A percentile compares a stretch with the other conserved stretches of the same genome.
Conservation (phyloP, 2,797 vertebrate genomes). For the Diplodus puntazzo region DNA sequence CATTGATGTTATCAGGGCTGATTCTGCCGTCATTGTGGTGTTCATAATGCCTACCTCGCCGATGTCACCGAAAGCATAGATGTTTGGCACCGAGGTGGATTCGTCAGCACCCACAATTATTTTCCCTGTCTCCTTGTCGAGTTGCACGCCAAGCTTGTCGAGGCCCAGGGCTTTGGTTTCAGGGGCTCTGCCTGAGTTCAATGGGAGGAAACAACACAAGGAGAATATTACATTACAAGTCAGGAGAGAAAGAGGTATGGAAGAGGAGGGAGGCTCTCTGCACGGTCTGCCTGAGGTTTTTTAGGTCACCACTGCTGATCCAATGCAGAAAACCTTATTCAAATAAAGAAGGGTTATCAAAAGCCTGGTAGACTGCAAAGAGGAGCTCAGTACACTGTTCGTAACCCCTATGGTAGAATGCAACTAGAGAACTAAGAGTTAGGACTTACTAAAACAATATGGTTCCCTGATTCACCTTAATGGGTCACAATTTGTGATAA, state of each 20-base stretch:
- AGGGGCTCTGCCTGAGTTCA: conserved; percentile 89
- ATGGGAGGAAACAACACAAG: conserved; percentile 36
- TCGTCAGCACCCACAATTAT: conserved; percentile 90
- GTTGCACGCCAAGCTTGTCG: conserved; percentile 85
- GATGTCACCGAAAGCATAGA: conserved; percentile 95
- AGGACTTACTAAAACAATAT: not conserved
- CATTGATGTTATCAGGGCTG: not conserved
- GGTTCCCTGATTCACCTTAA: not conserved
- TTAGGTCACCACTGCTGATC: not conserved
- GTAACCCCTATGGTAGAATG: not conserved
- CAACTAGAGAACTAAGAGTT: not conserved
- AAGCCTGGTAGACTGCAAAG: not conserved
- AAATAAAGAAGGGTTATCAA: not conserved
- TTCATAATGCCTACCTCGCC: conserved; percentile 85
- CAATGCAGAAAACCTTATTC: not conserved
- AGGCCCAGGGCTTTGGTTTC: conserved; percentile 89
- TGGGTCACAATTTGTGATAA: not conserved
- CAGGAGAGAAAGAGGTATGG: conserved; percentile 7
- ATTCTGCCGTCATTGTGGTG: not conserved
- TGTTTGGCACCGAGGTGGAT: conserved; percentile 90
- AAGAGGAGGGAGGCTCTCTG: conserved; percentile 1
- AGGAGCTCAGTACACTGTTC: not conserved
- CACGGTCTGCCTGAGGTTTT: not conserved
- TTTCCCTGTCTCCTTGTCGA: conserved; percentile 88
- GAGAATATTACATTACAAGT: conserved; percentile 38